These are phyloP conservation scores for Zaprionus vittiger DNA, from an alignment of 1,140 invertebrate genomes.

Conservation along the genomic window DNA sequence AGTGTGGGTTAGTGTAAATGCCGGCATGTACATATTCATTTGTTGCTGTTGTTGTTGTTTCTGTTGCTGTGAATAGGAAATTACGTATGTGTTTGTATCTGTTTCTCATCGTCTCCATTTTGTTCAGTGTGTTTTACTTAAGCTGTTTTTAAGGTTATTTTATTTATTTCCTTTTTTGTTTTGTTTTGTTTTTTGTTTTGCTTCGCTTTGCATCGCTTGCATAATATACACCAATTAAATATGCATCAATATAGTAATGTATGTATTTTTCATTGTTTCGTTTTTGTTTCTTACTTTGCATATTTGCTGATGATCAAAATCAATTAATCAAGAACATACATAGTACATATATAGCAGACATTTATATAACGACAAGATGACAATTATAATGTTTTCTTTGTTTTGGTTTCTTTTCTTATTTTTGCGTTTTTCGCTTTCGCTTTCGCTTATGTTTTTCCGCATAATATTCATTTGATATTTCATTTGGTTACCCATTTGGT, in stretches of 20 bases:
- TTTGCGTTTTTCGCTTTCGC: slow-evolving; percentile 12
- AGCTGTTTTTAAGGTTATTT: slow-evolving; percentile 59
- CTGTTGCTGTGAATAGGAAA: slow-evolving; percentile 57
- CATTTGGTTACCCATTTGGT: slow-evolving; percentile 7
- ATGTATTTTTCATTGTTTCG: slow-evolving; percentile 13
- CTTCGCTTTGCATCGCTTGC: slow-evolving; percentile 18
- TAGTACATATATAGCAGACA: slow-evolving; percentile 65
- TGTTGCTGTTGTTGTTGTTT: slow-evolving; percentile 33
- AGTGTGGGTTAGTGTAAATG: slow-evolving; percentile 31
- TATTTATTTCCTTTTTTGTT: slow-evolving; percentile 43
- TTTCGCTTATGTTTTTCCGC: background rate
- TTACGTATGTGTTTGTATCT: slow-evolving; percentile 68
- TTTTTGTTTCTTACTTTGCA: slow-evolving; percentile 19
- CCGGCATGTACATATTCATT: slow-evolving; percentile 38
- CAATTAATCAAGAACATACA: slow-evolving; percentile 55
- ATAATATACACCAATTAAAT: slow-evolving; percentile 57
- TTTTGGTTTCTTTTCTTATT: slow-evolving; percentile 20
- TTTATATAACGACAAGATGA: slow-evolving; percentile 76
- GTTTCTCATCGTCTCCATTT: slow-evolving; percentile 20
- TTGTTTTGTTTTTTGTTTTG: background rate
- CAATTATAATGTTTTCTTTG: slow-evolving; percentile 55
- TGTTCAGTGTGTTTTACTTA: slow-evolving; percentile 32
- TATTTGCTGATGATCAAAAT: slow-evolving; percentile 53
- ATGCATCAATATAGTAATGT: slow-evolving; percentile 33
- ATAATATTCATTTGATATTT: slow-evolving; percentile 18